phyloP scores from a whole-genome alignment of 2,888 invertebrate species.

The Scaptodrosophila latifasciaeformis region DNA sequence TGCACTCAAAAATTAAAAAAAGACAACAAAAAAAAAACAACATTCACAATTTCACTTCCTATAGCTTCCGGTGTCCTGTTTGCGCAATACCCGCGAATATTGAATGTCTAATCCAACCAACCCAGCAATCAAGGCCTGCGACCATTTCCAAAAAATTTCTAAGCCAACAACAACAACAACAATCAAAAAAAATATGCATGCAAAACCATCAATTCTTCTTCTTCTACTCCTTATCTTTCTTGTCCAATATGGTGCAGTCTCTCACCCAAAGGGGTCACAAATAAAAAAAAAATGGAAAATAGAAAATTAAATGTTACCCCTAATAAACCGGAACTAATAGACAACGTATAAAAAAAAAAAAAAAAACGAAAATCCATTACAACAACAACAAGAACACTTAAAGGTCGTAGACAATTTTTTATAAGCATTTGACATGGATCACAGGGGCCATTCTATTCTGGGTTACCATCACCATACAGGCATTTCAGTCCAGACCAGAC shows the following conservation, averaged over 20 bases:
- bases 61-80: slow-evolving; percentile 37
- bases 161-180: no score
- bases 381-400: slow-evolving; percentile 23
- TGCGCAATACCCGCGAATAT: slow-evolving; percentile 58
- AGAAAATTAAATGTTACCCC: slow-evolving; percentile 50
- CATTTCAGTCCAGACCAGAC: no score
- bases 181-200: slow-evolving; percentile 64
- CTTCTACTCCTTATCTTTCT: slow-evolving; percentile 24
- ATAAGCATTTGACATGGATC: slow-evolving; percentile 59
- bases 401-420: slow-evolving; percentile 63
- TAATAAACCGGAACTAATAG: slow-evolving; percentile 64
- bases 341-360: slow-evolving; percentile 31
- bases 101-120: slow-evolving; percentile 46
- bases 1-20: slow-evolving; percentile 30
- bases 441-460: slow-evolving; percentile 24
- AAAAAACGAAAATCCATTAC: slow-evolving; percentile 10
- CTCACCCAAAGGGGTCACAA: slow-evolving; percentile 52
- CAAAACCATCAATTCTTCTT: slow-evolving; percentile 14
- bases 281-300: slow-evolving; percentile 23
- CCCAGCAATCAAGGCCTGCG: background rate
- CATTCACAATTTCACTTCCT: no score
- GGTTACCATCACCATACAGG: no score
- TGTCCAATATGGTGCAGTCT: slow-evolving; percentile 56
- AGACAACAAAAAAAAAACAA: background rate
- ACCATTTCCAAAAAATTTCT: no score